Conservation (phyloP, 2,113 vertebrate genomes). For the Silurus glanis region DNA sequence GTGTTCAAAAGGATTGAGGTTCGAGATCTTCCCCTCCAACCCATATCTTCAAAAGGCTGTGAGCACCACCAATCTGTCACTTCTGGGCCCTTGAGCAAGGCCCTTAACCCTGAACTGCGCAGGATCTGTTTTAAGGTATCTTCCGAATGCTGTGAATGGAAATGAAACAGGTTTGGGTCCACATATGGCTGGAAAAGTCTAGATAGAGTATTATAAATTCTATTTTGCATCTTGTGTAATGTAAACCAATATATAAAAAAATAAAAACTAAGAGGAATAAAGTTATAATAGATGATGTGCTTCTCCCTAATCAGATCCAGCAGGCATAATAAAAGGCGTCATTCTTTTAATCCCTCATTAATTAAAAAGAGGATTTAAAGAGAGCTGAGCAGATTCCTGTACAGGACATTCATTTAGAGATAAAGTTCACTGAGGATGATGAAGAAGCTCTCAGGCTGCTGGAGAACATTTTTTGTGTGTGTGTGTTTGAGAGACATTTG, state of each 20-base stretch:
- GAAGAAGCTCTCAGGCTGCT: neutral
- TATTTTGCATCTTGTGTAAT: neutral
- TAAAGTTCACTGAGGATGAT: neutral
- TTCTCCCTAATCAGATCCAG: slow-evolving; percentile 46
- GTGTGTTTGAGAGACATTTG: neutral
- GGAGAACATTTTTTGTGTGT: neutral
- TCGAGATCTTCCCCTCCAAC: no score
- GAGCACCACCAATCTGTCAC: no score
- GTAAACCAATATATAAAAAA: neutral
- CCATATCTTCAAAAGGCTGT: no score
- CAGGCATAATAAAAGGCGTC: slow-evolving; percentile 15
- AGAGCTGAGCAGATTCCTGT: neutral
- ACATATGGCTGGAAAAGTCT: no score
- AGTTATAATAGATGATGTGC: slow-evolving; percentile 31
- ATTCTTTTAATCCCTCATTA: slow-evolving; percentile 38
- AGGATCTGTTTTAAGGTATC: no score
- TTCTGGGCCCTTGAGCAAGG: no score
- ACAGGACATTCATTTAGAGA: neutral
- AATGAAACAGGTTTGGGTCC: no score
- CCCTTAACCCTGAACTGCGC: no score
- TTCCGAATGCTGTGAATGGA: no score
- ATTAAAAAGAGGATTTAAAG: slow-evolving; percentile 42
- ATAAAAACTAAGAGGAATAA: slow-evolving; percentile 14
- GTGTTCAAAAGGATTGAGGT: no score
- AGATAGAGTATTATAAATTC: no score